A percentile compares a stretch with the other conserved stretches of the same genome.
Conservation (phyloP, 2,888 invertebrate species). For the Apocheima hispidaria region DNA sequence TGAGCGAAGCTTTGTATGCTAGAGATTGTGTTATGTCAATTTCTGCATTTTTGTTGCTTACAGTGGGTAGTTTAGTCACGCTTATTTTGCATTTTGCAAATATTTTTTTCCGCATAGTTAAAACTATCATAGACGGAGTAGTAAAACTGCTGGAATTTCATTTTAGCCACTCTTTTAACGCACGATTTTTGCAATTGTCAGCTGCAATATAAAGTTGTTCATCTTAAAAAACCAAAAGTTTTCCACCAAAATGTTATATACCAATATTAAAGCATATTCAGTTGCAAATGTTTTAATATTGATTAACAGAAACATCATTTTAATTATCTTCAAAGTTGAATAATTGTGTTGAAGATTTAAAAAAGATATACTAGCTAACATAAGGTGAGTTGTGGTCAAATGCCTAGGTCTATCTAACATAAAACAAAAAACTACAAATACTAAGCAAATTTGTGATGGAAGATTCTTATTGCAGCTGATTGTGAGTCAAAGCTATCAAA, state of each 20-base stretch:
- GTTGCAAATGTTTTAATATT: neutral
- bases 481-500: conserved; percentile 19
- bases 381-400: too few relatives aligned
- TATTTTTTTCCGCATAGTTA: neutral
- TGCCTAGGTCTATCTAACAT: too few relatives aligned
- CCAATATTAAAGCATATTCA: too few relatives aligned
- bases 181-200: conserved; percentile 2
- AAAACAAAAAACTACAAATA: too few relatives aligned
- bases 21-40: neutral
- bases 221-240: neutral
- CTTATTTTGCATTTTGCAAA: neutral
- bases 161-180: neutral
- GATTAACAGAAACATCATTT: neutral
- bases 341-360: too few relatives aligned
- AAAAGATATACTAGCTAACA: too few relatives aligned
- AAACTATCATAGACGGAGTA: neutral
- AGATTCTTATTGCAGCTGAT: conserved; percentile 7
- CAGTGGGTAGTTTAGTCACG: conserved; percentile 19
- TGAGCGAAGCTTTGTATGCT: too few relatives aligned
- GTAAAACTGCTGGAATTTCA: neutral
- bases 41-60: conserved; percentile 12
- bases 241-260: too few relatives aligned
- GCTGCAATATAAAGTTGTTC: conserved; percentile 6
- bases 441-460: neutral
- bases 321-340: too few relatives aligned